These are phyloP conservation scores for Xenops minutus DNA, from an alignment of 2,797 vertebrate genomes.

Conservation along the genomic window DNA sequence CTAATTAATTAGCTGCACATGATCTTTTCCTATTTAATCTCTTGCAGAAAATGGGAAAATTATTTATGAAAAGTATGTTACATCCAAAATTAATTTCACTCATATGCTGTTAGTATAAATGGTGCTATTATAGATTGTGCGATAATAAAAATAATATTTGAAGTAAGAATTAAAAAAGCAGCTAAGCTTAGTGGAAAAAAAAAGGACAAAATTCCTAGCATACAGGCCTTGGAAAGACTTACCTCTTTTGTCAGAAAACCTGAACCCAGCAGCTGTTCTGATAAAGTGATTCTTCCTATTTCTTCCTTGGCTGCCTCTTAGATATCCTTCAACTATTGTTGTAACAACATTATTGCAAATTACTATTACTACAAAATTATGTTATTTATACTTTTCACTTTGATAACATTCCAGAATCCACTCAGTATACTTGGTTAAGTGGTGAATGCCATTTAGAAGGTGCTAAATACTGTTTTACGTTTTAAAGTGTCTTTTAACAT, in stretches of 20 bases:
- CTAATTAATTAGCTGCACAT: neutral
- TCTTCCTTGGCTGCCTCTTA: neutral
- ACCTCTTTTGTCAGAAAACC: neutral
- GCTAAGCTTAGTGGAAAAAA: neutral
- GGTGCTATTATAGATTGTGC: accelerated
- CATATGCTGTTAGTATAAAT: neutral
- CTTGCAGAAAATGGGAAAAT: neutral
- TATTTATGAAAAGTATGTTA: neutral
- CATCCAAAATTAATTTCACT: neutral
- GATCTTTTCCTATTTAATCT: neutral
- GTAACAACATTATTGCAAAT: neutral
- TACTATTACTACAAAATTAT: neutral
- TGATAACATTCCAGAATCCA: neutral
- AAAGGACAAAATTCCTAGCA: neutral
- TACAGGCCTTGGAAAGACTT: neutral
- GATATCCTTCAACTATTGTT: neutral
- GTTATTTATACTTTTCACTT: neutral
- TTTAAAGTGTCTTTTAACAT: conserved; percentile 18
- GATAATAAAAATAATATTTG: neutral
- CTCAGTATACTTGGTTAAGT: neutral
- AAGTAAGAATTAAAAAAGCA: neutral
- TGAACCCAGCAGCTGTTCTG: neutral
- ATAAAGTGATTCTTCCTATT: neutral
- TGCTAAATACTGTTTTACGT: conserved; percentile 32
- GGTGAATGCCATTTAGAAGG: neutral